These are phyloP conservation scores for Halictus rubicundus DNA, from an alignment of 1,140 invertebrate species.

Conservation along the genomic window DNA sequence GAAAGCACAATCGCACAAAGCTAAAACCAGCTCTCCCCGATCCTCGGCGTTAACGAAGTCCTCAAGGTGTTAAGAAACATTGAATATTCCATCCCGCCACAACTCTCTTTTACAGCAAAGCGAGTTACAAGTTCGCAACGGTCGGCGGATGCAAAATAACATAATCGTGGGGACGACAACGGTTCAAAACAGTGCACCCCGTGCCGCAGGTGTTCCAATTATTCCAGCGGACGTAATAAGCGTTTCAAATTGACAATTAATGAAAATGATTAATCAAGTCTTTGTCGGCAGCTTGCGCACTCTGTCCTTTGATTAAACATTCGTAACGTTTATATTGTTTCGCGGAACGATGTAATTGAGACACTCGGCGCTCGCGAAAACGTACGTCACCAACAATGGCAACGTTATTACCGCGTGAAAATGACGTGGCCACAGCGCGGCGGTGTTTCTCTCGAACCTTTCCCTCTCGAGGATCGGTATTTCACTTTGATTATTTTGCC, in stretches of 20 bases:
- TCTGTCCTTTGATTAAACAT: background rate
- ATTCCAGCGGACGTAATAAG: background rate
- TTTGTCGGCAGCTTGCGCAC: background rate
- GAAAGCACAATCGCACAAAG: too few relatives aligned
- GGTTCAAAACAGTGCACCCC: too few relatives aligned
- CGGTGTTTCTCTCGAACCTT: slow-evolving; percentile 2
- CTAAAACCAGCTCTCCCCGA: background rate
- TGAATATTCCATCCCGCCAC: background rate
- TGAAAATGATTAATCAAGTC: background rate
- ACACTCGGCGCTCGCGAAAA: too few relatives aligned
- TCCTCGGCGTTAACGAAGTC: background rate
- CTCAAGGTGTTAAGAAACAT: background rate
- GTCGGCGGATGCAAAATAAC: background rate
- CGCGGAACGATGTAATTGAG: background rate
- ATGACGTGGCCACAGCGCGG: background rate
- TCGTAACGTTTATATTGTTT: background rate
- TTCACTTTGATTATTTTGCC: slow-evolving; percentile 35
- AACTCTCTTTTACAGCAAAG: background rate
- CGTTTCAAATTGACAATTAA: background rate
- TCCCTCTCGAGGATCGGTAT: slow-evolving; percentile 12
- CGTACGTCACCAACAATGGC: background rate
- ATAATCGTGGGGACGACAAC: background rate
- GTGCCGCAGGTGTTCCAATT: background rate
- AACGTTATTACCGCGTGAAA: slow-evolving; percentile 19
- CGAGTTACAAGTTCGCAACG: background rate